Evolutionary conservation across 2,113 vertebrate genomes (phyloP).

Genomic region (Varanus komodoensis): DNA sequence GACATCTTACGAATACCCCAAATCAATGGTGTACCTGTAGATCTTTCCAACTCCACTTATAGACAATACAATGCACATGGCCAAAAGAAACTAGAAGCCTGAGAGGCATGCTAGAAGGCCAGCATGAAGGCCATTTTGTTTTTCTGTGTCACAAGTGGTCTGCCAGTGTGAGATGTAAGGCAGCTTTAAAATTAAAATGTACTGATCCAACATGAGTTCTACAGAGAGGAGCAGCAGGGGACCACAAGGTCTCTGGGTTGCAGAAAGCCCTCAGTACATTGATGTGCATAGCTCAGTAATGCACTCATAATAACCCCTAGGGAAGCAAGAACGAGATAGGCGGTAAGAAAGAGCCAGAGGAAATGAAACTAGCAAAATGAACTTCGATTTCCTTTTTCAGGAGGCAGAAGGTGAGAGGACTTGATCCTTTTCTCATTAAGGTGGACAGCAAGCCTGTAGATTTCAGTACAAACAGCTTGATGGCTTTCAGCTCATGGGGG

Average conservation of each 20-base stretch:
- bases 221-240: neutral
- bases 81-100: neutral
- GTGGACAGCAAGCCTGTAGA: slow-evolving; percentile 22
- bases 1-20: neutral
- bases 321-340: slow-evolving; percentile 29
- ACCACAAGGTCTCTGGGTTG: slow-evolving; percentile 10
- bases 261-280: slow-evolving; percentile 16
- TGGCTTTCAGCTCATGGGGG: slow-evolving; percentile 35
- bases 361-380: slow-evolving; percentile 63
- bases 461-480: slow-evolving; percentile 49
- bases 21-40: fast-evolving
- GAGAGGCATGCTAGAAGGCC: neutral
- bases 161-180: neutral
- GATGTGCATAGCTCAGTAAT: slow-evolving; percentile 35
- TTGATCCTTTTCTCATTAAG: slow-evolving; percentile 45
- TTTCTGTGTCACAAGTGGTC: neutral
- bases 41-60: neutral
- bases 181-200: slow-evolving; percentile 17
- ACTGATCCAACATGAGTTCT: neutral
- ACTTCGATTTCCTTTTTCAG: slow-evolving; percentile 60
- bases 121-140: neutral
- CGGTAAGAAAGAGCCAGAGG: slow-evolving; percentile 56
- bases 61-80: neutral
- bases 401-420: slow-evolving; percentile 48
- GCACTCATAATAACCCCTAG: slow-evolving; percentile 47